Evolutionary conservation across 2,888 invertebrate genomes (phyloP), one percentile per base, ranked within the genome.

Genomic region (Mallateleia sp.): DNA sequence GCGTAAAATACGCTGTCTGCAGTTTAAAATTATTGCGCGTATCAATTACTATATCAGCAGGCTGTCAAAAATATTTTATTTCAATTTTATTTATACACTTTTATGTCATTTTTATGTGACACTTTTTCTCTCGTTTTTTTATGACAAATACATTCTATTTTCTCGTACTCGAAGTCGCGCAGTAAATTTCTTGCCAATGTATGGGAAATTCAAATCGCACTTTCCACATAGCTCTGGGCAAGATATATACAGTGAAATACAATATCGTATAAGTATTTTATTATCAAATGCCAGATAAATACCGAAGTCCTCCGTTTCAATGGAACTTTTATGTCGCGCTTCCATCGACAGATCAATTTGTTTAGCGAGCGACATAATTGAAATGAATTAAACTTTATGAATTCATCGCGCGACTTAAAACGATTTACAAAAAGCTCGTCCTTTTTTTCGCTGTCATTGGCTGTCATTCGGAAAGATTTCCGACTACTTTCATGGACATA

Each of bases 61-160:
- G 28, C 54, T 75, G 85, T 79, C 85, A 75, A 85, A 85, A 75
- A 62, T 75, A 75, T 85, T 75, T 80, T 80, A 80, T 72, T 75
- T 67, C 80, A 50, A 64, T 75, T 77, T 85, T 80, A 64, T 80
- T 85, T 80, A 74, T 74, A 45, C 69, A 62, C 47, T 75, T 71
- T 66, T 71, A 77, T 38, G 71, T 64, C 69, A 64, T 22, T 85
- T 85, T 85, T 80, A 77, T 32, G 77, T 34, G 74, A 77, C 64
- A 58, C 67, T 60, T 85, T 64, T 71, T 72, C 62, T n/a, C 56
- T 25, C 67, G 14, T 58, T 84, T 84, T n/a, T 84, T 84, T 78
- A 78, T 50, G 66, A 72, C 66, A 50, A 77, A 71, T 69, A 64
- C 69, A 62, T 80, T 69, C 75, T 75, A 80, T 80, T 75, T 80